Base-by-base conservation (phyloP, 2,888 invertebrate species). In the Rhimphoctona megacephalus region DNA sequence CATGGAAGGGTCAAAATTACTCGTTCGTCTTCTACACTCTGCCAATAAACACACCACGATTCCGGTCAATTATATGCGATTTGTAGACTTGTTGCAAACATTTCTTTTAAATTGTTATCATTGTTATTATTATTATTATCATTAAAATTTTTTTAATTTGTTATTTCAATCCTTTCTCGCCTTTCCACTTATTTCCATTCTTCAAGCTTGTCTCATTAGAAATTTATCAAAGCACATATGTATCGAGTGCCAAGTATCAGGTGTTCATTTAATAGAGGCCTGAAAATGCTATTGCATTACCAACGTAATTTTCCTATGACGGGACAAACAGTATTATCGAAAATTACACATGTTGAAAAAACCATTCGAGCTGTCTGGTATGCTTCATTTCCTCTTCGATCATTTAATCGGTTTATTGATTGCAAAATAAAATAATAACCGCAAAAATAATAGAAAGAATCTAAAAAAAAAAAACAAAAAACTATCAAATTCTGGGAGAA, bases 301-400 rank as follows among this genome's bases (percentile, higher is more conserved):
- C 22, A 43, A 57, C 5, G 25, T 9, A 43, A 57, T 74, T 74
- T 57, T 43, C 43, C 57, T n/a, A 22, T 36, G 11, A 22, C 54
- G 30, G 39, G 52, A 61, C 57, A 74, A 74, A 74, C 57, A 74
- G 30, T 19, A 61, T 61, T 43, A 74, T 61, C 74, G 74, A 43
- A 5, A 17, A 74, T 67, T 39, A 57, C 49, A 49, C 33, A 25
- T 43, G 8, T 72, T n/a, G 30, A 30, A 46, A 72, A 72, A 30
- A 30, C 2, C 19, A 49, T 49, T 49, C 30, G 30, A 1, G 22
- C 22, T 49, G 30, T 70, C 25, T 49, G 43, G 46, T 72, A 17
- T 14, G n/a, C 43, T n/a, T 69, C 49, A 33, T 72, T 54, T 72
- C 33, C 49, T 36, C 17, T 67, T 39, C 67, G n/a, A 67, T 66